These are phyloP conservation scores for Lacerta viridis DNA, from an alignment of 2,797 vertebrate genomes.

Conservation along the genomic window DNA sequence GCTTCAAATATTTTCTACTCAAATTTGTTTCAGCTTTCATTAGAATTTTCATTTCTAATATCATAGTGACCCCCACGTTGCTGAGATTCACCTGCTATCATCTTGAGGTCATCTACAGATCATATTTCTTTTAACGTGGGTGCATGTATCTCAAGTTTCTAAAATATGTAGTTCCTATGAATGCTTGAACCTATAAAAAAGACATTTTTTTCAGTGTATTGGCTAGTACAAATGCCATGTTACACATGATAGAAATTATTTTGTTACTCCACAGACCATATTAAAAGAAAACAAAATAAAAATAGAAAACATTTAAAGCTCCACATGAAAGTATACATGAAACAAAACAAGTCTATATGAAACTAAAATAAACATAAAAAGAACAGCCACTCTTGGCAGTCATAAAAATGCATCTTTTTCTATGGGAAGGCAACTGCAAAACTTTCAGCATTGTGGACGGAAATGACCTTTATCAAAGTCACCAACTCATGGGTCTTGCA, in stretches of 20 bases:
- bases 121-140: too few relatives aligned
- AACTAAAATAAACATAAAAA: too few relatives aligned
- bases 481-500: slow-evolving; percentile 55
- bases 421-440: slow-evolving; percentile 63
- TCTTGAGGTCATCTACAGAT: too few relatives aligned
- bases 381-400: not conserved
- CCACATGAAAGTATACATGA: too few relatives aligned
- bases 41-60: not conserved
- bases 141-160: not conserved
- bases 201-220: not conserved
- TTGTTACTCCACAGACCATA: not conserved
- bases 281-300: not conserved
- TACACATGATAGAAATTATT: not conserved
- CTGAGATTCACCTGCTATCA: too few relatives aligned
- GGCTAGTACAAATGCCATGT: not conserved
- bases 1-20: too few relatives aligned
- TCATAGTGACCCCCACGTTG: not conserved
- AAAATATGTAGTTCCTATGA: not conserved
- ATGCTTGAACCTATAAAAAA: not conserved
- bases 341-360: too few relatives aligned
- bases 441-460: slow-evolving; percentile 59
- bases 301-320: not conserved
- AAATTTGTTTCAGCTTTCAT: slow-evolving; percentile 24
- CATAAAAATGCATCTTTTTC: slow-evolving; percentile 50
- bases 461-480: slow-evolving; percentile 77